Conservation (phyloP, 1,140 invertebrate genomes). For the Zaprionus ghesquierei region DNA sequence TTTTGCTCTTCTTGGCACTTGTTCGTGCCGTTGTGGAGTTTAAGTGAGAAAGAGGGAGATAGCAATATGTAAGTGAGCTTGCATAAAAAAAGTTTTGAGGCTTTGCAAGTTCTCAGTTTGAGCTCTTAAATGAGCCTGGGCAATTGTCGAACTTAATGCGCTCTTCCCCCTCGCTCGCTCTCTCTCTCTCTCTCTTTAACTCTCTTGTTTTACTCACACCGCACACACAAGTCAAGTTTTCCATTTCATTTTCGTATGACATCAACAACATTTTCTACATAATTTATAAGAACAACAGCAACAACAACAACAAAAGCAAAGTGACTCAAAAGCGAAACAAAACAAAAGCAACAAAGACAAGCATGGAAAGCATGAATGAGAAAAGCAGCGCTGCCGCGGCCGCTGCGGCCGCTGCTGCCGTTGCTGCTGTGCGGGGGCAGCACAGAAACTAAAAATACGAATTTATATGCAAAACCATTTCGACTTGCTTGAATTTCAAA, state of each 20-base stretch:
- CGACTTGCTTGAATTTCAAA: conserved; percentile 62
- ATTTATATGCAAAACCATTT: conserved; percentile 71
- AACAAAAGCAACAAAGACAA: conserved; percentile 35
- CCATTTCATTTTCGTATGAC: conserved; percentile 45
- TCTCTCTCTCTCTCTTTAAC: neutral
- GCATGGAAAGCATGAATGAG: conserved; percentile 40
- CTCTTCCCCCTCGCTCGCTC: neutral
- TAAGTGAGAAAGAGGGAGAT: neutral
- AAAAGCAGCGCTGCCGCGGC: conserved; percentile 48
- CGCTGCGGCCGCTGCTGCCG: neutral
- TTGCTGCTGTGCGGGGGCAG: conserved; percentile 3
- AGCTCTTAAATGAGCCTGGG: neutral
- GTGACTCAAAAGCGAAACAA: conserved; percentile 15
- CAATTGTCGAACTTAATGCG: neutral
- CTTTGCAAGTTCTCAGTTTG: neutral
- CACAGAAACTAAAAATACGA: conserved; percentile 62
- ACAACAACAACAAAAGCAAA: conserved; percentile 26
- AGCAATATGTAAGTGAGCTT: neutral
- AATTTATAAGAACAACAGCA: conserved; percentile 47
- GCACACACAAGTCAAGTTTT: conserved; percentile 31
- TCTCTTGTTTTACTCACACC: neutral
- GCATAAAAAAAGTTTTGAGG: conserved; percentile 4
- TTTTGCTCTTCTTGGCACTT: conserved; percentile 18
- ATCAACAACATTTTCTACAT: conserved; percentile 61
- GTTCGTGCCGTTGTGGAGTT: conserved; percentile 15